phyloP scores from a whole-genome alignment of 2,113 vertebrate species.

The Mobula hypostoma region DNA sequence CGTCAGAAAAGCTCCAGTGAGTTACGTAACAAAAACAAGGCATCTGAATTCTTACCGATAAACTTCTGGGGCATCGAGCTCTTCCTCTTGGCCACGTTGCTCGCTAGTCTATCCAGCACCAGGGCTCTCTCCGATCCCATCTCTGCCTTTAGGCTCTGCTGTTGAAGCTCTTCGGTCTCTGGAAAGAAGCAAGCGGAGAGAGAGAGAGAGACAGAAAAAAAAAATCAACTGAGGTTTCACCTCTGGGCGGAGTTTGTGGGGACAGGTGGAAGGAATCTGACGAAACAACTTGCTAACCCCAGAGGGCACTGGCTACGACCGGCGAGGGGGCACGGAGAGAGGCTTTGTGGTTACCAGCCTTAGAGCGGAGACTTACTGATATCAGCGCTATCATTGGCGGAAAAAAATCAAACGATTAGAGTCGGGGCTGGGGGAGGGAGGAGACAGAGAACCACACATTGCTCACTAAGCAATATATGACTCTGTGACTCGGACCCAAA shows the following conservation, averaged over 20 bases:
- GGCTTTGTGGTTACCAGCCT: conserved; percentile 47
- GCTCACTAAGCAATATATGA: not conserved
- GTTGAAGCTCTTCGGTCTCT: conserved; percentile 66
- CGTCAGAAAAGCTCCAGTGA: not conserved
- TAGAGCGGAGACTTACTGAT: conserved; percentile 45
- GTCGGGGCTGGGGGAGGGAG: not conserved
- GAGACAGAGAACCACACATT: not conserved
- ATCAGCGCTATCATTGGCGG: conserved; percentile 5
- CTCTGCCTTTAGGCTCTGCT: conserved; percentile 61
- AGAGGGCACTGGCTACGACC: conserved; percentile 50
- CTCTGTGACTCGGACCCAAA: not conserved
- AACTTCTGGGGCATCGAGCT: conserved; percentile 94
- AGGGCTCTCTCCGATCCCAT: conserved; percentile 83
- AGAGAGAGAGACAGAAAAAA: no score
- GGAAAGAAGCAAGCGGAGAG: conserved; percentile 40
- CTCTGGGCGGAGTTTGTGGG: conserved; percentile 40
- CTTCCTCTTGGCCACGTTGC: conserved; percentile 90
- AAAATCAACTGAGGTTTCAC: conserved; percentile 37
- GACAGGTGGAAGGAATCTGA: conserved; percentile 44
- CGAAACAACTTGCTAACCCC: conserved; percentile 38
- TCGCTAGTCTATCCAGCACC: conserved; percentile 84
- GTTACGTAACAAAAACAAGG: conserved; percentile 42
- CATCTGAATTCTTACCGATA: conserved; percentile 71
- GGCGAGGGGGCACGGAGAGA: conserved; percentile 44
- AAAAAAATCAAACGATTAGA: not conserved